A percentile compares a stretch with the other conserved stretches of the same genome.
Evolutionary conservation across 2,113 vertebrate genomes (phyloP).

Genomic region (Phodopus roborovskii): DNA sequence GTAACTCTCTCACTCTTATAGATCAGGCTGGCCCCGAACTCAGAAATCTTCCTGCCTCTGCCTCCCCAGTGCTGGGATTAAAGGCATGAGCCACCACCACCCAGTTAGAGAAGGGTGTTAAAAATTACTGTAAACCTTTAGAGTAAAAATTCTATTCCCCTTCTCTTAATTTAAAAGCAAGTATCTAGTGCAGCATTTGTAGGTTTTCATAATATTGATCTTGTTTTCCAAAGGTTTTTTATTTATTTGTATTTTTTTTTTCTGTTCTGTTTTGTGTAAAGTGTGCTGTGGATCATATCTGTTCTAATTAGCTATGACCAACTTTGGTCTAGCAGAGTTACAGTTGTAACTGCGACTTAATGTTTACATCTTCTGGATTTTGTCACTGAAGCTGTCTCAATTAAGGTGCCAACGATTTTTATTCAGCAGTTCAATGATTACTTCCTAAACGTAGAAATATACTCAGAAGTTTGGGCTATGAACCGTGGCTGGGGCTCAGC

Average conservation of each 20-base stretch:
- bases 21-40: no score
- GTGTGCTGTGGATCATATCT: neutral
- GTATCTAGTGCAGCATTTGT: neutral
- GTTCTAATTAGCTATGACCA: neutral
- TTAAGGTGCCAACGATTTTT: neutral
- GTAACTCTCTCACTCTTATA: no score
- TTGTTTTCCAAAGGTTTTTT: neutral
- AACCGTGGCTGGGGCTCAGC: neutral
- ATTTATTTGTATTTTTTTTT: neutral
- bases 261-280: neutral
- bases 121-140: neutral
- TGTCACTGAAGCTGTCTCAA: neutral
- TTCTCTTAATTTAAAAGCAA: constrained; percentile 53
- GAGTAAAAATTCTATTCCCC: neutral
- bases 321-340: neutral
- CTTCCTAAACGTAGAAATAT: constrained; percentile 44
- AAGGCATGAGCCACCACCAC: no score
- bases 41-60: no score
- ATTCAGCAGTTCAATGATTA: neutral
- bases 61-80: no score
- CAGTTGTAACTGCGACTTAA: neutral
- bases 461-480: constrained; percentile 12
- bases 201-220: neutral
- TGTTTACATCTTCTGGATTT: neutral
- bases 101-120: neutral